Evolutionary conservation across 30 jellyfish, hydroid and myxozoan species (phyloP).

Genomic region (Aurelia sp.): DNA sequence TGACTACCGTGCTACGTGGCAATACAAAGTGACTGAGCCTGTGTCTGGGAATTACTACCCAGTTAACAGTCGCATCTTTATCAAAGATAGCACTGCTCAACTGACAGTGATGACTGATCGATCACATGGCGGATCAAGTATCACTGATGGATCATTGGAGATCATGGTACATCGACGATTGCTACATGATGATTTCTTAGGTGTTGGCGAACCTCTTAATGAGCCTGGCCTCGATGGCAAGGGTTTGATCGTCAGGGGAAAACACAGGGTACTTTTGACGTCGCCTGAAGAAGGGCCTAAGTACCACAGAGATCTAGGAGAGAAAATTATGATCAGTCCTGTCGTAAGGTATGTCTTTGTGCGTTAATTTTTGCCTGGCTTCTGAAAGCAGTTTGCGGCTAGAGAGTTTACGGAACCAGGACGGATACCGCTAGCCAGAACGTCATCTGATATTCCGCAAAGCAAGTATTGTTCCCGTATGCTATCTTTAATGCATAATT

Average conservation of each 20-base stretch:
- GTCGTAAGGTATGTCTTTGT: slow-evolving; percentile 66
- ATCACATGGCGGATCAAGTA: slow-evolving; percentile 96
- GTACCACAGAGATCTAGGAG: slow-evolving; percentile 84
- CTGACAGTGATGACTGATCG: slow-evolving; percentile 94
- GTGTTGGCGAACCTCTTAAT: slow-evolving; percentile 93
- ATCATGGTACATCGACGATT: slow-evolving; percentile 93
- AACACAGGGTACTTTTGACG: slow-evolving; percentile 78
- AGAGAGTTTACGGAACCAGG: too few relatives aligned
- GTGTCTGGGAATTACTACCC: slow-evolving; percentile 97
- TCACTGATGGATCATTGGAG: slow-evolving; percentile 87
- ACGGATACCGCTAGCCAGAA: too few relatives aligned
- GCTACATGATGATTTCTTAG: slow-evolving; percentile 91
- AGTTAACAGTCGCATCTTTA: slow-evolving; percentile 86
- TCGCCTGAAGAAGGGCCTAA: slow-evolving; percentile 90
- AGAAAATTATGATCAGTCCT: slow-evolving; percentile 70
- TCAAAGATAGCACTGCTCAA: slow-evolving; percentile 86
- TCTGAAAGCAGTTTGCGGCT: too few relatives aligned
- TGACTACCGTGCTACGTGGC: slow-evolving; percentile 94
- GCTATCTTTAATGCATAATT: too few relatives aligned
- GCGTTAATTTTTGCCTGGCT: too few relatives aligned
- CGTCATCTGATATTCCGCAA: too few relatives aligned
- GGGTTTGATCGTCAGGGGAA: slow-evolving; percentile 88
- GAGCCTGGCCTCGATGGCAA: slow-evolving; percentile 96
- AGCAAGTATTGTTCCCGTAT: too few relatives aligned
- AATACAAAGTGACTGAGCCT: slow-evolving; percentile 82